These are phyloP conservation scores for Sebastes itinus DNA, from an alignment of 2,797 vertebrate species.

Conservation along the genomic window DNA sequence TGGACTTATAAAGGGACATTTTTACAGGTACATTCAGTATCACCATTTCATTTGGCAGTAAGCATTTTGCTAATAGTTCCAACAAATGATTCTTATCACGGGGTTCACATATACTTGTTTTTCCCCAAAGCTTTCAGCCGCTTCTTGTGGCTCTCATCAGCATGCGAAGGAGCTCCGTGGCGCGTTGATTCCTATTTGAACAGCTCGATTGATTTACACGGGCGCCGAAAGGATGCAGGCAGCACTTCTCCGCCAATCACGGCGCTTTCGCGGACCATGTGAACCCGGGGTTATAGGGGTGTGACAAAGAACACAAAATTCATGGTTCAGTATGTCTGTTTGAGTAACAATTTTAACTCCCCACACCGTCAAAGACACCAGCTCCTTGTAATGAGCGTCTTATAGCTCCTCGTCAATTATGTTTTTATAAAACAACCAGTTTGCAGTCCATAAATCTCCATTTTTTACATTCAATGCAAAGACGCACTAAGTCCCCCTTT, in stretches of 20 bases:
- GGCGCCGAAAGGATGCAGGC: too few relatives aligned
- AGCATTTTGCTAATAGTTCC: neutral
- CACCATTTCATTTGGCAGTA: too few relatives aligned
- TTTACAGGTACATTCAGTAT: neutral
- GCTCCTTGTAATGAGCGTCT: neutral
- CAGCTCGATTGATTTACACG: too few relatives aligned
- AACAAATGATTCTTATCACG: neutral
- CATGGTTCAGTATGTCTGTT: neutral
- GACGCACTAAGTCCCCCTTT: neutral
- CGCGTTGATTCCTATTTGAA: too few relatives aligned
- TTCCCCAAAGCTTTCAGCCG: neutral
- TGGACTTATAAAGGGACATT: neutral
- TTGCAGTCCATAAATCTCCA: neutral
- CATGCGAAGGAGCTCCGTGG: neutral
- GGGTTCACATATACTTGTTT: neutral
- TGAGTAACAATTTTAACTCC: neutral
- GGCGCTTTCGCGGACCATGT: too few relatives aligned
- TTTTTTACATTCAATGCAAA: neutral
- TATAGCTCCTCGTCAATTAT: neutral
- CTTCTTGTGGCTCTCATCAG: neutral
- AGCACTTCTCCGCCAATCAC: too few relatives aligned
- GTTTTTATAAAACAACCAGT: neutral
- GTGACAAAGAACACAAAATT: too few relatives aligned
- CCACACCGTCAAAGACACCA: neutral
- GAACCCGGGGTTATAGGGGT: too few relatives aligned